phyloP scores from a whole-genome alignment of 1,140 invertebrate species.

The Glomeris maerens region DNA sequence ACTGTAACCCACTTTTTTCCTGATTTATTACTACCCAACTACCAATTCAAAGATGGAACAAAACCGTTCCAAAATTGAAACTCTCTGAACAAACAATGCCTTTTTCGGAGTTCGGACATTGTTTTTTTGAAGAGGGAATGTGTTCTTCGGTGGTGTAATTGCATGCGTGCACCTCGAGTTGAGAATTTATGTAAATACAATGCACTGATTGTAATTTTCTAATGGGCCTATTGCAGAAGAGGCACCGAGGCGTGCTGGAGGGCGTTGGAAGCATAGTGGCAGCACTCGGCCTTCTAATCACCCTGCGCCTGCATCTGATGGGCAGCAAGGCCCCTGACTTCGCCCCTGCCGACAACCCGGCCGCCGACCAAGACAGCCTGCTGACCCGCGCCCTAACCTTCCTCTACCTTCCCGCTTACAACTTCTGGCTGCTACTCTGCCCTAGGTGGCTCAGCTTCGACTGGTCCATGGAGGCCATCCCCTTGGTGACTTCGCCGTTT shows the following conservation, averaged over 20 bases:
- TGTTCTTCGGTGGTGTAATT: neutral
- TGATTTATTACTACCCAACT: too few relatives aligned
- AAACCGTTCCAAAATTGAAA: neutral
- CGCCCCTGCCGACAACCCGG: conserved; percentile 31
- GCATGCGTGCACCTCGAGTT: too few relatives aligned
- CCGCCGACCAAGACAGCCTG: conserved; percentile 28
- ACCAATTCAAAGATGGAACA: too few relatives aligned
- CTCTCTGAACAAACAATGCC: neutral
- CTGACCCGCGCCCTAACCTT: conserved; percentile 53
- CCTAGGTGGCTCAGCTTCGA: conserved; percentile 77
- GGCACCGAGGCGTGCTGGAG: conserved; percentile 37
- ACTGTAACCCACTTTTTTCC: too few relatives aligned
- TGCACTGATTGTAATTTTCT: conserved; percentile 16
- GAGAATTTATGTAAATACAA: neutral
- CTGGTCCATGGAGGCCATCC: conserved; percentile 90
- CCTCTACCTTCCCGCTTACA: conserved; percentile 71
- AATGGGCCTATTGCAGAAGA: conserved; percentile 34
- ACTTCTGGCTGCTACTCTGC: conserved; percentile 63
- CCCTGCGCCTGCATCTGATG: conserved; percentile 26
- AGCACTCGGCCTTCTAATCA: conserved; percentile 31
- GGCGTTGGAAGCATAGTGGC: conserved; percentile 45
- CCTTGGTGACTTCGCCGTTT: conserved; percentile 51
- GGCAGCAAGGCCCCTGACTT: conserved; percentile 25
- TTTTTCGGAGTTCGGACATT: conserved; percentile 1
- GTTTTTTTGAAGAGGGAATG: conserved; percentile 15